A percentile compares a stretch with the other conserved stretches of the same genome.
phyloP scores from a whole-genome alignment of 2,113 vertebrate genomes.

The Rattus norvegicus region DNA sequence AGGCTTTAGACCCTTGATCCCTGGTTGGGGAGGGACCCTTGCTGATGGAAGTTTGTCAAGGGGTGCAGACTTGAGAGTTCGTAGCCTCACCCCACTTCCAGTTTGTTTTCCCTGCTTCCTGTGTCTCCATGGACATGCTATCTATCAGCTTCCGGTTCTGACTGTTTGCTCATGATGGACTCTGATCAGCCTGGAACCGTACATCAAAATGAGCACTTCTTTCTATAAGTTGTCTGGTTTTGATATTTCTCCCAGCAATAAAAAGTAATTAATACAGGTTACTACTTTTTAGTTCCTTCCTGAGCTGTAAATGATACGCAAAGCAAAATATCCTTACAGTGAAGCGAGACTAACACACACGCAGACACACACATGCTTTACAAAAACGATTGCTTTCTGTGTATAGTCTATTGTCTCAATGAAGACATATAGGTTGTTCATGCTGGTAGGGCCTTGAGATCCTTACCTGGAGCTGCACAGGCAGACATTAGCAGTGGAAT shows the following conservation, averaged over 20 bases:
- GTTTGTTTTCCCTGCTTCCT: background rate
- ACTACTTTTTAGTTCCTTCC: constrained; percentile 10
- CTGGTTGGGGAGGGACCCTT: background rate
- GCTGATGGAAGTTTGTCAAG: background rate
- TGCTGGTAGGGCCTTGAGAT: background rate
- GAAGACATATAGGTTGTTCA: background rate
- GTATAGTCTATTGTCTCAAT: background rate
- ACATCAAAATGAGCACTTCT: background rate
- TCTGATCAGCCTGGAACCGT: background rate
- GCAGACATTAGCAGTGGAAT: background rate
- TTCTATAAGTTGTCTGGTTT: background rate
- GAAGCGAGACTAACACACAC: background rate
- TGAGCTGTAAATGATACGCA: background rate
- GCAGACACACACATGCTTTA: background rate
- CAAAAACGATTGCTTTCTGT: background rate
- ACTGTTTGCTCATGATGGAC: background rate
- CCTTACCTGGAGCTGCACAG: background rate
- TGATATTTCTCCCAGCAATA: background rate
- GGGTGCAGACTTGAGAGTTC: background rate
- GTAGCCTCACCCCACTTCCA: background rate
- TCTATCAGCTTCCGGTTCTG: background rate
- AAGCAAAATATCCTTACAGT: background rate
- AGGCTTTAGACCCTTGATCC: background rate
- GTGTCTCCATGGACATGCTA: background rate
- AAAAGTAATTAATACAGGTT: background rate